These are phyloP conservation scores for Drosophila busckii DNA, from an alignment of 1,140 invertebrate species.

Conservation along the genomic window DNA sequence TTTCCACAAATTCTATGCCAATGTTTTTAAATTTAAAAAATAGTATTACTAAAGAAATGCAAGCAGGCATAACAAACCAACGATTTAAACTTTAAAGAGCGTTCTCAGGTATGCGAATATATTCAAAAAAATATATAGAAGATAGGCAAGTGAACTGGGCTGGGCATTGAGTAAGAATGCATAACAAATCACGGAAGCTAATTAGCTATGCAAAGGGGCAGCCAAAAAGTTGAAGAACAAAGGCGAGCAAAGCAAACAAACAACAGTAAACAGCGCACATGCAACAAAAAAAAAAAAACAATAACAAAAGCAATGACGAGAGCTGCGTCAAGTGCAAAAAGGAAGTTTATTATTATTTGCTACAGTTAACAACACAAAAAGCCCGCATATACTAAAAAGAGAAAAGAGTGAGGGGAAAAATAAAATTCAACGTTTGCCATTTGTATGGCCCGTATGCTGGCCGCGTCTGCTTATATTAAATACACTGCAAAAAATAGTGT, in stretches of 20 bases:
- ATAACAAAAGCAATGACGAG: conserved; percentile 19
- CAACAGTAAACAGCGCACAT: conserved; percentile 3
- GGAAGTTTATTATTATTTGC: conserved; percentile 50
- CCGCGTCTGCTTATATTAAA: too few species aligned
- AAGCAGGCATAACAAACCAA: too few species aligned
- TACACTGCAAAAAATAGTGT: too few species aligned
- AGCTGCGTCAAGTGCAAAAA: conserved; percentile 26
- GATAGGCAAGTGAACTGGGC: too few species aligned
- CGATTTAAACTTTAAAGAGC: too few species aligned
- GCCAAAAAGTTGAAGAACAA: conserved; percentile 21
- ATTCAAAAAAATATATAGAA: too few species aligned
- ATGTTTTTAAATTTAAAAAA: not conserved
- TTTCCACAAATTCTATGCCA: not conserved
- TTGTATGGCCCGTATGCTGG: too few species aligned
- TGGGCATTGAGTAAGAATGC: not conserved
- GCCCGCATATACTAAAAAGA: conserved; percentile 11
- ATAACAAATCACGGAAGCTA: conserved; percentile 12
- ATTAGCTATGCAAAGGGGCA: conserved; percentile 36
- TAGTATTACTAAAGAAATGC: not conserved
- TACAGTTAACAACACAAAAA: conserved; percentile 46
- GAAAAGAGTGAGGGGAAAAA: not conserved
- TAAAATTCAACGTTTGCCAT: too few species aligned
- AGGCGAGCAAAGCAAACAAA: conserved; percentile 11
- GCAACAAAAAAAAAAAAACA: conserved; percentile 13
- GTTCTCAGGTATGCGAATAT: too few species aligned